These are phyloP conservation scores for Epinephelus cyanopodus DNA, from an alignment of 2,113 vertebrate species.

Conservation along the genomic window DNA sequence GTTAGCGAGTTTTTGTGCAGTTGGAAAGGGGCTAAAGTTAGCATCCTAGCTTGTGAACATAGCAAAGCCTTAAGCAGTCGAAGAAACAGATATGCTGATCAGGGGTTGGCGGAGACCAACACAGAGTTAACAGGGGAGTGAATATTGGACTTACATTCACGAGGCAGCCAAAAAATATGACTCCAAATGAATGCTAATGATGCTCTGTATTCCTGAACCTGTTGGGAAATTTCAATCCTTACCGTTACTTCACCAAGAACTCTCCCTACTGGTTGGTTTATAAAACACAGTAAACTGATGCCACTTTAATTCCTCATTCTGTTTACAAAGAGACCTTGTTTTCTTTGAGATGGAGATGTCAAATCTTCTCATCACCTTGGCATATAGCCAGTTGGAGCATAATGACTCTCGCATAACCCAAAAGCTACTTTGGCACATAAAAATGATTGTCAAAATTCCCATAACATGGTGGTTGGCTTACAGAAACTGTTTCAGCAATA, in stretches of 20 bases:
- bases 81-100: background rate
- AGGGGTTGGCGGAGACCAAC: background rate
- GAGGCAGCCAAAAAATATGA: background rate
- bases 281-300: background rate
- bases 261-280: background rate
- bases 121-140: background rate
- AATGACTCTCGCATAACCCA: background rate
- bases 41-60: too few relatives aligned
- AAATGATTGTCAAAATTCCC: background rate
- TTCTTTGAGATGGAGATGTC: constrained; percentile 1
- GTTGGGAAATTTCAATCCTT: background rate
- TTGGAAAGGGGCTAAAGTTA: too few relatives aligned
- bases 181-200: background rate
- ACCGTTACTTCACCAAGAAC: background rate
- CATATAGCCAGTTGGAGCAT: background rate
- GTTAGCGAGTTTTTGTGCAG: too few relatives aligned
- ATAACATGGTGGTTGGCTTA: background rate
- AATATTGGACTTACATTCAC: background rate
- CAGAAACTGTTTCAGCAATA: background rate
- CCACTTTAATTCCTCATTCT: background rate
- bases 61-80: background rate
- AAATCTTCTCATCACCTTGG: background rate
- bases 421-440: background rate
- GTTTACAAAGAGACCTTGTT: background rate
- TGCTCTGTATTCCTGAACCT: background rate